phyloP scores from a whole-genome alignment of 2,888 invertebrate species.

The Esperia sulphurella region DNA sequence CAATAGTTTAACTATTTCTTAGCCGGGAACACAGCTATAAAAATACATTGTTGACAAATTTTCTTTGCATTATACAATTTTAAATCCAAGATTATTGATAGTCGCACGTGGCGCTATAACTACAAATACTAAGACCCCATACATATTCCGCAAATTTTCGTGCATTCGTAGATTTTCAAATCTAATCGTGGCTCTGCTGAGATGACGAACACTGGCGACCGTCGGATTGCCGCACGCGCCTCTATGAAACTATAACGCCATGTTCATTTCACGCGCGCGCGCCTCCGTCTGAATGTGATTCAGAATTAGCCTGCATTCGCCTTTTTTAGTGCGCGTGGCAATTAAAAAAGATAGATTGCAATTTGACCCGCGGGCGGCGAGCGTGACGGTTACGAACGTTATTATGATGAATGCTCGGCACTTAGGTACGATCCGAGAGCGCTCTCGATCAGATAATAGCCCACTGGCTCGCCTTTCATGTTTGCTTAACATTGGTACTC shows the following conservation, averaged over 20 bases:
- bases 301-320: slow-evolving; percentile 54
- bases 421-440: slow-evolving; percentile 44
- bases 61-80: too few relatives aligned
- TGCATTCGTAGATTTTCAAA: too few relatives aligned
- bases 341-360: slow-evolving; percentile 77
- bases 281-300: slow-evolving; percentile 55
- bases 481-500: slow-evolving; percentile 55
- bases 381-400: slow-evolving; percentile 68
- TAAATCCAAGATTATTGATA: too few relatives aligned
- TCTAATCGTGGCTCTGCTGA: too few relatives aligned
- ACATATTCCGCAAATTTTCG: too few relatives aligned
- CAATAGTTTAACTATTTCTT: too few relatives aligned
- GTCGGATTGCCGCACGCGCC: slow-evolving; percentile 28
- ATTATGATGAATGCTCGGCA: slow-evolving; percentile 69
- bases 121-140: too few relatives aligned
- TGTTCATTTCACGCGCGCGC: slow-evolving; percentile 66
- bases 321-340: slow-evolving; percentile 63
- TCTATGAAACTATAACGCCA: slow-evolving; percentile 25
- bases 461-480: slow-evolving; percentile 48
- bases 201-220: slow-evolving; percentile 3
- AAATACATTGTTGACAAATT: too few relatives aligned
- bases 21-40: too few relatives aligned
- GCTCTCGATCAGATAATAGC: slow-evolving; percentile 66
- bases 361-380: slow-evolving; percentile 69
- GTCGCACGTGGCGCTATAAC: too few relatives aligned